Conservation (phyloP, 2,888 invertebrate genomes). For the Oxyteleia sp. region DNA sequence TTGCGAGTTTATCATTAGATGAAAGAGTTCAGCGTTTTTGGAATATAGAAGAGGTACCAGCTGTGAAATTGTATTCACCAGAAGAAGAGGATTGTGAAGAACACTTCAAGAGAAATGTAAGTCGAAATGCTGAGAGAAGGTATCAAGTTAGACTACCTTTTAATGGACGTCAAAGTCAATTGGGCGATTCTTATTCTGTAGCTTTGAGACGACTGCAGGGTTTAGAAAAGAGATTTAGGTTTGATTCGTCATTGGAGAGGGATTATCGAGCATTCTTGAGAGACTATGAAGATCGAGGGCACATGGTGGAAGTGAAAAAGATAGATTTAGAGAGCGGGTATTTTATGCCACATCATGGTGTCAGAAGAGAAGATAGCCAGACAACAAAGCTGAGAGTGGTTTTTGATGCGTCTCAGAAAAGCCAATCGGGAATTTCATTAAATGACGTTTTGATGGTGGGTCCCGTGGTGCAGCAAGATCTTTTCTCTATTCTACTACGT, state of each 20-base stretch:
- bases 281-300: not conserved
- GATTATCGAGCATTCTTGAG: not conserved
- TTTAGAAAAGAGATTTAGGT: not conserved
- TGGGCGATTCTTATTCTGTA: not conserved
- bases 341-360: not conserved
- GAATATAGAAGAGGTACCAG: not conserved
- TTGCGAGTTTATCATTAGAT: not conserved
- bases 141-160: not conserved
- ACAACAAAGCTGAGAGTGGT: not conserved
- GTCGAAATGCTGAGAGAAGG: not conserved
- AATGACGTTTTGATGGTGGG: not conserved
- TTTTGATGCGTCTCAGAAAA: not conserved
- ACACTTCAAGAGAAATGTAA: not conserved
- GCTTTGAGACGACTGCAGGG: not conserved
- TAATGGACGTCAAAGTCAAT: not conserved
- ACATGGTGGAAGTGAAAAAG: not conserved
- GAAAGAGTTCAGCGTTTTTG: conserved; percentile 7
- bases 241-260: not conserved
- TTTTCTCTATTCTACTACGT: not conserved
- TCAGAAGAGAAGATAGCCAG: not conserved
- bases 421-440: not conserved
- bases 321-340: not conserved
- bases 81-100: conserved; percentile 7
- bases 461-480: not conserved
- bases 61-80: not conserved